These are phyloP conservation scores for Grantiella picta DNA, from an alignment of 2,113 vertebrate species.

Conservation along the genomic window DNA sequence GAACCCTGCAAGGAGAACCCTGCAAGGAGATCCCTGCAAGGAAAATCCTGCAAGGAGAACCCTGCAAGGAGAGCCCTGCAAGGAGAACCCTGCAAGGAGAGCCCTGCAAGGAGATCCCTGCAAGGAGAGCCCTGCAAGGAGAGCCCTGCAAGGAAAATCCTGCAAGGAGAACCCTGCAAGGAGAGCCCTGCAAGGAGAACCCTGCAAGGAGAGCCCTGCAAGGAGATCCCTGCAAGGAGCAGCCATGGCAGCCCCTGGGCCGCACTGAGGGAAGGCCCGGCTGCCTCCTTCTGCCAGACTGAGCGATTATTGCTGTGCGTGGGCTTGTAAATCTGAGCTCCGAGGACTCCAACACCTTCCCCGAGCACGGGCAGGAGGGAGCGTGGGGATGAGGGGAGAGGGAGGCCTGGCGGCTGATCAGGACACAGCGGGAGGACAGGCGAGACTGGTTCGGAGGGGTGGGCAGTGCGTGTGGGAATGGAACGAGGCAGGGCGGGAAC, in stretches of 20 bases:
- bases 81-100: rapidly evolving
- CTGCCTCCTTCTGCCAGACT: rapidly evolving
- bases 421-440: not conserved
- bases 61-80: no score
- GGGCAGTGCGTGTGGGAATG: not conserved
- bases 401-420: not conserved
- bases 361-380: not conserved
- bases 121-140: no score
- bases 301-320: rapidly evolving
- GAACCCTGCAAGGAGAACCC: no score
- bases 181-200: no score
- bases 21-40: no score
- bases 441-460: not conserved
- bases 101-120: no score
- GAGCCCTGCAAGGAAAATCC: no score
- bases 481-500: not conserved
- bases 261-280: rapidly evolving
- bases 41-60: no score
- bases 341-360: rapidly evolving
- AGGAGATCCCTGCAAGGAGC: rapidly evolving
- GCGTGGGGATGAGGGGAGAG: not conserved
- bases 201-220: no score
- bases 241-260: rapidly evolving
- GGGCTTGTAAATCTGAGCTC: not conserved
- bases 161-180: no score